Evolutionary conservation across 2,888 invertebrate genomes (phyloP), one percentile per base, ranked within the genome.

Genomic region (Sicus ferrugineus): DNA sequence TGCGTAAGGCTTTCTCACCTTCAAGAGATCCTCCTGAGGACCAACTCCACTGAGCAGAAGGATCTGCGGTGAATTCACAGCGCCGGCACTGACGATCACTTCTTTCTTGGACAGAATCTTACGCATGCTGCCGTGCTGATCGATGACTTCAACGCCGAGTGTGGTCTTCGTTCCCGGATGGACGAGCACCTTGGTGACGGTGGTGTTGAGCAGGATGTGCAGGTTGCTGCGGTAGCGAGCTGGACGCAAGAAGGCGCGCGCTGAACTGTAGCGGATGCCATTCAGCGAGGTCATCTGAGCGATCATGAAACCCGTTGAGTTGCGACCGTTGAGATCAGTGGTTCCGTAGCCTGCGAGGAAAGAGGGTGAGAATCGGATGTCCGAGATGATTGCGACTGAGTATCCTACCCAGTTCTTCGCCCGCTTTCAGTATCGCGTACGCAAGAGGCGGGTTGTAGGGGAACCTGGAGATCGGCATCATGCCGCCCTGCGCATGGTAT

Each of bases 1-100:
- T 26, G 9, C 6, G 7, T 58, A 30, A 34, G 34, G 0, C 59
- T 31, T 7, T 14, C 71, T 86, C 2, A 87, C 88, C 73, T 87
- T 85, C 14, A 88, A 77, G 21, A 96, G 86, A 19, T 95, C 92
- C 0, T 89, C 89, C 2, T 88, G 88, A 34, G 93, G 93, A 0
- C 96, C 96, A 14, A 97, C 88, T 11, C 98, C 98, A 75, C 96
- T 96, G 52, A 96, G 88, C 79, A 97, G 88, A 16, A 98, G 89
- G 59, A 98, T 87, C 82, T 98, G 98, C 0, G 98, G 97, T 0
- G 97, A 94, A 75, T 95, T 97, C 1, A 98, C 93, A 14, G 98
- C 93, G 0, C 98, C 95, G 9, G 89, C 92, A 73, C 89, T 89
- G 75, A 76, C 75, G 38, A 97, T 92, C 0, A 97, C 90, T 84